Evolutionary conservation across 2,113 vertebrate genomes (phyloP), one percentile per base, ranked within the genome.

Genomic region (Romanogobio albipinnatus): DNA sequence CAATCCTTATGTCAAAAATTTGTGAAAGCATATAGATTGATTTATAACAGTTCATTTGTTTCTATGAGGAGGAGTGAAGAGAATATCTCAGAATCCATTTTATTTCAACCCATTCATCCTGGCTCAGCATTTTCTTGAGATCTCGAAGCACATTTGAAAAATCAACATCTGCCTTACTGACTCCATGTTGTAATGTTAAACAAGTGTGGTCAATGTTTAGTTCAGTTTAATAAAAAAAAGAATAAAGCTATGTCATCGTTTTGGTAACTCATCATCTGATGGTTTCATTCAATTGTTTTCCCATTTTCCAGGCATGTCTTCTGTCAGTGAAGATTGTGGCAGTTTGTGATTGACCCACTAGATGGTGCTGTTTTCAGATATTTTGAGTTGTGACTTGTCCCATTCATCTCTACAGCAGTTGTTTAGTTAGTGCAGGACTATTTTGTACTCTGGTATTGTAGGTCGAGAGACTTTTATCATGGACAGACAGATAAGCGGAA

Each of bases 51-150:
- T 51, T 61, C 33, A 53, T 62, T 77, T 59, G 49, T 71, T 26
- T 87, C 68, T 82, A 73, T 53, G 1, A 39, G 66, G 68, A 49
- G n/a, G 24, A 6, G 68, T 39, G 47, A 33, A 61, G 5, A 26
- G 81, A 86, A 88, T 88, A 88, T 92, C 90, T 84, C 76, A 61
- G 58, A 79, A 62, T 81, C 81, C 85, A 76, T 0, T 29, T 81
- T 39, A 39, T 87, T 83, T 64, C 81, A 85, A 73, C 83, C 82
- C 49, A 88, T 92, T 88, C 56, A 33, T 43, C 74, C 89, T 91
- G 87, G 90, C 87, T 92, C 92, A 93, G 92, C 90, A 83, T 66
- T 90, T 93, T 91, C 83, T 88, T 90, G 92, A 93, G 92, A 91
- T 53, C 45, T 71, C 36, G n/a, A 7, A 80, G n/a, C 39, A 79